Evolutionary conservation across 2,888 invertebrate genomes (phyloP), one percentile per base, ranked within the genome.

Genomic region (Eulithis testata): DNA sequence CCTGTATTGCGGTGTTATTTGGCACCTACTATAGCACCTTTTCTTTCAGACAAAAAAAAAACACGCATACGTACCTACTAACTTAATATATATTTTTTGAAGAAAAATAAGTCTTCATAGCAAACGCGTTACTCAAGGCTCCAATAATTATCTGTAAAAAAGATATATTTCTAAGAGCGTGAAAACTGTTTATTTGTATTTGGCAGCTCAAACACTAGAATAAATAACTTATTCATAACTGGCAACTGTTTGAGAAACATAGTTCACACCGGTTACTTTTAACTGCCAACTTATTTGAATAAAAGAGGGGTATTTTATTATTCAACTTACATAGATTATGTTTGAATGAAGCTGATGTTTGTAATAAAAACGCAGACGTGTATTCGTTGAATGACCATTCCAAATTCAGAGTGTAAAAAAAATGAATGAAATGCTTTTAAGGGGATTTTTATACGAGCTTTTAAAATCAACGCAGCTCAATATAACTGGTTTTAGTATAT

Each of bases 261-360:
- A 63, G 74, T 36, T 21, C 52, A 21, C 36, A 53, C 63, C 71
- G 63, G 69, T 58, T 65, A 58, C 57, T 68, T 66, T 72, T 71
- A 73, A 73, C 72, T 65, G 71, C 68, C 70, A 71, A 73, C 67
- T 75, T 73, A 74, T 78, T 80, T 77, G 66, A 76, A 82, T 78
- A 70, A 71, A 72, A 68, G 40, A 9, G 65, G 63, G 56, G 59
- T 59, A 37, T 52, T 57, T 52, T 53, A 66, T 59, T n/a, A n/a
- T 12, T 45, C 31, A 21, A 43, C 40, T 50, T 14, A 8, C 27
- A 51, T 53, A 50, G 54, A 51, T 47, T 27, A 59, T 12, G 36
- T 56, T 60, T 66, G 63, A 66, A 66, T 63, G 50, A 43, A 57
- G 52, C 45, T 21, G 59, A 55, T 50, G 54, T 64, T 58, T 64